phyloP scores from a whole-genome alignment of 1,140 invertebrate genomes.

The Listronotus bonariensis region DNA sequence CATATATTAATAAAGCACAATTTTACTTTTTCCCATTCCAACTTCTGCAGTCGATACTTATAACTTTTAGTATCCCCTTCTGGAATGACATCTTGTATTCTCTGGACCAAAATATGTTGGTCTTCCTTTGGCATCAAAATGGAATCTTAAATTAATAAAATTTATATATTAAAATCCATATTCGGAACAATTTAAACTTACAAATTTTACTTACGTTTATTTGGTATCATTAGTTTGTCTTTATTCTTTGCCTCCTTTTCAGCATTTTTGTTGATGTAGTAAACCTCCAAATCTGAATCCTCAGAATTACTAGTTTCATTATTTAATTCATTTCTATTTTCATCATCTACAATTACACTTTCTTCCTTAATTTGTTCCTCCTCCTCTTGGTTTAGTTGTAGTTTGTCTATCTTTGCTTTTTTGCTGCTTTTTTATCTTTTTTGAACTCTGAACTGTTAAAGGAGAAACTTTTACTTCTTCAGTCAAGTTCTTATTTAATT shows the following conservation, averaged over 20 bases:
- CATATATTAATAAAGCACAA: too few relatives aligned
- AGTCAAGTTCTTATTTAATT: constrained; percentile 31
- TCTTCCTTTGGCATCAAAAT: constrained; percentile 31
- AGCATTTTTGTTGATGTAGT: constrained; percentile 21
- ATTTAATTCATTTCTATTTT: background rate
- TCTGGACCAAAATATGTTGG: constrained; percentile 38
- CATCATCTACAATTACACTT: background rate
- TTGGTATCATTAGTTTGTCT: background rate
- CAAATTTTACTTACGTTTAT: constrained; percentile 17
- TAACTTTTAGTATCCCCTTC: constrained; percentile 46
- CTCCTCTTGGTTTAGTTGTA: background rate
- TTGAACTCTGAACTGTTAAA: background rate
- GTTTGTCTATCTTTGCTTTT: background rate
- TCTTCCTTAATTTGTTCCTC: background rate
- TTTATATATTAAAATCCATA: background rate
- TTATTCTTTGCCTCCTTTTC: constrained; percentile 17
- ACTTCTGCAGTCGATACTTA: constrained; percentile 42
- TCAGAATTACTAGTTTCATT: constrained; percentile 6
- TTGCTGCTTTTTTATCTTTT: background rate
- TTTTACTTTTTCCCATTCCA: constrained; percentile 51
- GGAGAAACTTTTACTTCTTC: constrained; percentile 30
- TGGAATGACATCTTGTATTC: constrained; percentile 48
- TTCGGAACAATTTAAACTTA: too few relatives aligned
- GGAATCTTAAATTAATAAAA: constrained; percentile 1
- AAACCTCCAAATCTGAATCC: constrained; percentile 27